Conservation (phyloP, 1,140 invertebrate genomes). For the Drosophila arizonae region DNA sequence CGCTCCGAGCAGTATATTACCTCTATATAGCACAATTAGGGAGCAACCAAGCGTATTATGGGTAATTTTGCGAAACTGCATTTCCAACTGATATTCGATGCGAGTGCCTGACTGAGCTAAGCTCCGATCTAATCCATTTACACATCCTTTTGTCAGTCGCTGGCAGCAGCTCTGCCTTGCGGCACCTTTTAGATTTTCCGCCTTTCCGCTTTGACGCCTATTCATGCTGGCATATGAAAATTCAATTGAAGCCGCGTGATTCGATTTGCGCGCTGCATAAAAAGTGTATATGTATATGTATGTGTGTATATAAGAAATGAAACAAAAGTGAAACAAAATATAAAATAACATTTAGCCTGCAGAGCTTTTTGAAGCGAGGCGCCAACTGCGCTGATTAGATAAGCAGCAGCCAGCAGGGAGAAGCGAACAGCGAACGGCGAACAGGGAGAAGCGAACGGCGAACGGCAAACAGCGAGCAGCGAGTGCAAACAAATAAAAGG, state of each 20-base stretch:
- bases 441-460: not conserved
- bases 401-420: constrained; percentile 43
- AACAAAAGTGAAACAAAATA: constrained; percentile 18
- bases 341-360: constrained; percentile 49
- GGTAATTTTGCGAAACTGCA: no score
- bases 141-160: not conserved
- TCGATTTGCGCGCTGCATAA: constrained; percentile 42
- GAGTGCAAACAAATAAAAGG: constrained; percentile 13
- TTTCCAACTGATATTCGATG: not conserved
- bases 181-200: constrained; percentile 18
- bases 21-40: not conserved
- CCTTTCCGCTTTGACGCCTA: constrained; percentile 39
- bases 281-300: constrained; percentile 7
- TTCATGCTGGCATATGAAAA: constrained; percentile 64
- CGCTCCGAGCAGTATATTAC: not conserved
- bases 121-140: constrained; percentile 10
- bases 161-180: not conserved
- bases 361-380: constrained; percentile 63
- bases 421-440: not conserved
- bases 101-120: not conserved
- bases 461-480: not conserved
- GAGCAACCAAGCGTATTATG: no score
- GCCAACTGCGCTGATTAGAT: constrained; percentile 73
- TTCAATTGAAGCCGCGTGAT: constrained; percentile 64
- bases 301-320: not conserved